These are phyloP conservation scores for Sthenelais limicola DNA, from an alignment of 2,888 invertebrate genomes.

Conservation along the genomic window DNA sequence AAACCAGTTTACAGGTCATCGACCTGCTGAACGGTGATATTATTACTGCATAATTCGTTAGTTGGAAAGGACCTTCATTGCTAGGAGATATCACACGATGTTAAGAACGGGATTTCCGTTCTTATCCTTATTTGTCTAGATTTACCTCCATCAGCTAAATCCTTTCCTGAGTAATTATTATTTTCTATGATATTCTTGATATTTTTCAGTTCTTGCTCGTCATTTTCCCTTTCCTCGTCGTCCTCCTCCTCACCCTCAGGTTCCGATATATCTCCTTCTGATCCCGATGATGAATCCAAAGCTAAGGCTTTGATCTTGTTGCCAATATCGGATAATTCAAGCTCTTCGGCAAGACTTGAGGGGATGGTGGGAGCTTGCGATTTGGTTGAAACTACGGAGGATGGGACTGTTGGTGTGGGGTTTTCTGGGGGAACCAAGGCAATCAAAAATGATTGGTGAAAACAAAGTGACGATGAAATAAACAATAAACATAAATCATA, in stretches of 20 bases:
- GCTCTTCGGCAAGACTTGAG: constrained; percentile 21
- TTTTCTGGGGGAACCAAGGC: background rate
- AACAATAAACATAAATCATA: background rate
- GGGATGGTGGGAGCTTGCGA: background rate
- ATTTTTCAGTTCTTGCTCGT: constrained; percentile 5
- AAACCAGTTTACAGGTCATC: no score
- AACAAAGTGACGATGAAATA: background rate
- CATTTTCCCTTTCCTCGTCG: constrained; percentile 12
- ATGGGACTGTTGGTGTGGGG: background rate
- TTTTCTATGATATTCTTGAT: no score
- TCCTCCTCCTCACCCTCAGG: constrained; percentile 37
- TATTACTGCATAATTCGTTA: no score
- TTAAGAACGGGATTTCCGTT: no score
- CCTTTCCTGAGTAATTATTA: no score
- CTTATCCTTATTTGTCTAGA: no score
- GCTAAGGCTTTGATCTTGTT: constrained; percentile 48
- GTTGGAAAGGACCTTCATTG: no score
- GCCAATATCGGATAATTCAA: constrained; percentile 43
- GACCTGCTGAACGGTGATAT: no score
- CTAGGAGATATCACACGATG: no score
- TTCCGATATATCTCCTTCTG: background rate
- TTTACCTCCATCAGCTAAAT: no score
- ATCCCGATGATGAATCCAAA: constrained; percentile 5
- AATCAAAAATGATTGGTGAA: background rate
- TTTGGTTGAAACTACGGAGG: no score